Evolutionary conservation across 2,113 vertebrate species (phyloP).

Genomic region (Callipepla californica): DNA sequence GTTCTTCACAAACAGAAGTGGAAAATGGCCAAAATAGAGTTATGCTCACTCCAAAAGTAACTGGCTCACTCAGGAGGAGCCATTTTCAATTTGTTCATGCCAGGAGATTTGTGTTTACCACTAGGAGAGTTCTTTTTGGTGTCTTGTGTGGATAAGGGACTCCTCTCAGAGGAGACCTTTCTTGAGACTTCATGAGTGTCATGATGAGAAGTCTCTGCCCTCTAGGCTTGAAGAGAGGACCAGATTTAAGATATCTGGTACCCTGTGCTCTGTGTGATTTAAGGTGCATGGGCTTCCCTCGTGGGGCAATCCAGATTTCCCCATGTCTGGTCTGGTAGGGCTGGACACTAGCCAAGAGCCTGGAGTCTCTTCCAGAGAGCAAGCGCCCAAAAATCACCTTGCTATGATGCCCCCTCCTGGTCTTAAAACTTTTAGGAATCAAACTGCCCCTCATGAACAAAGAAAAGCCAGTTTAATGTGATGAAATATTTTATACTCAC

Average conservation of each 20-base stretch:
- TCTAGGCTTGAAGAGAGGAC: background rate
- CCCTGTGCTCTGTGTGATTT: background rate
- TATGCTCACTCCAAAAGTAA: background rate
- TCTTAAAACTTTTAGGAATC: background rate
- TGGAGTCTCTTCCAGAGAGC: background rate
- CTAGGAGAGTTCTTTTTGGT: background rate
- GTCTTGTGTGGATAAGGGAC: background rate
- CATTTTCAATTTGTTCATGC: background rate
- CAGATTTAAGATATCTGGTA: background rate
- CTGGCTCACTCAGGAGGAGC: background rate
- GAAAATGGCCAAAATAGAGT: background rate
- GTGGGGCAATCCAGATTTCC: background rate
- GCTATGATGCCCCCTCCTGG: background rate
- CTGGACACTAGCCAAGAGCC: background rate
- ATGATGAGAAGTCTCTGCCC: background rate
- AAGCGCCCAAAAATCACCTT: background rate
- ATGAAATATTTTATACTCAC: constrained; percentile 24
- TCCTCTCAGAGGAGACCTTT: background rate
- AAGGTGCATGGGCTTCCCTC: fast-evolving
- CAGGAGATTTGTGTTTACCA: background rate
- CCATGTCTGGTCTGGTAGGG: background rate
- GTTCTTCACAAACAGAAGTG: background rate
- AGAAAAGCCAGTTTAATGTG: background rate
- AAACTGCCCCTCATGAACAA: background rate
- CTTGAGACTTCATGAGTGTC: background rate